These are phyloP conservation scores for Brachyrhaphis roseni DNA, from an alignment of 2,797 vertebrate genomes.

Conservation along the genomic window DNA sequence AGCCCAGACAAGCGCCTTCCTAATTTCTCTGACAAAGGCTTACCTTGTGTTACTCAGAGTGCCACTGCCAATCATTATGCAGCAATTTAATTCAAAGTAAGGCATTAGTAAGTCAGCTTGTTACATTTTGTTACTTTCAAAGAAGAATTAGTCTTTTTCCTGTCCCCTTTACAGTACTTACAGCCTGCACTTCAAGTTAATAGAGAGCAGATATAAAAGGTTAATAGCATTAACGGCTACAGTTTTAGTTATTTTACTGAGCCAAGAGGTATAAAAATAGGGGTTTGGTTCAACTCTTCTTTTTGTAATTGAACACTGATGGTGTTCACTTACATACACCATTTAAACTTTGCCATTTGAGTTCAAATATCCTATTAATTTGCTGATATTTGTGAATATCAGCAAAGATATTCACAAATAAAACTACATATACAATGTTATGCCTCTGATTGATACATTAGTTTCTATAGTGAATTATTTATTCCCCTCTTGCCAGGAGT, in stretches of 20 bases:
- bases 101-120: constrained; percentile 1
- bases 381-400: too few species aligned
- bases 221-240: constrained; percentile 7
- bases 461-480: neutral
- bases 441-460: neutral
- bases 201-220: neutral
- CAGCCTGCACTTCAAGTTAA: constrained; percentile 2
- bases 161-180: neutral
- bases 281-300: neutral
- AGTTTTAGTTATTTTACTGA: constrained; percentile 7
- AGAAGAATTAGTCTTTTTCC: constrained; percentile 1
- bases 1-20: neutral
- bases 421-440: constrained; percentile 11
- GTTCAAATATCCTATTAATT: too few species aligned
- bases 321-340: too few species aligned
- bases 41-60: neutral
- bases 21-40: neutral
- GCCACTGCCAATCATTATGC: neutral
- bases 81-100: constrained; percentile 13
- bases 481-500: neutral
- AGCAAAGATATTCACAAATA: constrained; percentile 7
- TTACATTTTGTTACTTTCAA: neutral
- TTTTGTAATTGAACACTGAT: neutral
- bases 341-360: too few species aligned
- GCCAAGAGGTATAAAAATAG: neutral